These are phyloP conservation scores for Myotis davidii DNA, from an alignment of 2,113 vertebrate genomes.

Conservation along the genomic window DNA sequence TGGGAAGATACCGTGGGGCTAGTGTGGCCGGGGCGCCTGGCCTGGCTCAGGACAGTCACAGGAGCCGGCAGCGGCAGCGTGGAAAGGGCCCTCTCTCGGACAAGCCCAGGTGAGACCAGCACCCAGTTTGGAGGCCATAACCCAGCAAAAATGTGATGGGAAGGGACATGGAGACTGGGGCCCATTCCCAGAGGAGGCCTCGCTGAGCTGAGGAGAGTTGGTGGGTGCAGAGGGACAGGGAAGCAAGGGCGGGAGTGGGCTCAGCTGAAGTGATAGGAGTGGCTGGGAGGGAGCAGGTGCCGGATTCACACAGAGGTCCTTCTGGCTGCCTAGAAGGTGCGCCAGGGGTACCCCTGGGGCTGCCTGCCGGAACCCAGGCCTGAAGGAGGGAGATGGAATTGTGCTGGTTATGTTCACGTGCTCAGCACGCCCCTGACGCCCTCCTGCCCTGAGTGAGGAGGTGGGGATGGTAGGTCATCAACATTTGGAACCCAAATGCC, in stretches of 20 bases:
- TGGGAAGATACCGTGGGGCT: neutral
- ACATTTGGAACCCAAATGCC: neutral
- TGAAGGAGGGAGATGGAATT: neutral
- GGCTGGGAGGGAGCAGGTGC: neutral
- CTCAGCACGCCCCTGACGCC: neutral
- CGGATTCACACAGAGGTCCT: neutral
- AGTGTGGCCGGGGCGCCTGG: neutral
- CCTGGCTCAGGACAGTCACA: too few species aligned
- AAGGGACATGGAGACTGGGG: neutral
- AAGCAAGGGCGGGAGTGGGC: accelerated
- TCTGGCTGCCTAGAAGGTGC: neutral
- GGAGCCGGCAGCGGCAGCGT: neutral
- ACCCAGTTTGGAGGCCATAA: neutral
- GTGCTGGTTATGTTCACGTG: too few species aligned
- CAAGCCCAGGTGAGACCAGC: neutral
- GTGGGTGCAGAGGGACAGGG: neutral
- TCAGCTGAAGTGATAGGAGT: neutral
- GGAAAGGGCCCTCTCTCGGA: neutral
- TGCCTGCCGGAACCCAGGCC: neutral
- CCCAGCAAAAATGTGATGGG: too few species aligned
- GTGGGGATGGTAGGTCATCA: neutral
- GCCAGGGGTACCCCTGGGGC: neutral
- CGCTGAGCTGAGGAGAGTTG: too few species aligned
- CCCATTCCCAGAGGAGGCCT: neutral
- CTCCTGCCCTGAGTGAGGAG: accelerated